Evolutionary conservation across 2,888 invertebrate species (phyloP).

Genomic region (Amphimallon solstitiale): DNA sequence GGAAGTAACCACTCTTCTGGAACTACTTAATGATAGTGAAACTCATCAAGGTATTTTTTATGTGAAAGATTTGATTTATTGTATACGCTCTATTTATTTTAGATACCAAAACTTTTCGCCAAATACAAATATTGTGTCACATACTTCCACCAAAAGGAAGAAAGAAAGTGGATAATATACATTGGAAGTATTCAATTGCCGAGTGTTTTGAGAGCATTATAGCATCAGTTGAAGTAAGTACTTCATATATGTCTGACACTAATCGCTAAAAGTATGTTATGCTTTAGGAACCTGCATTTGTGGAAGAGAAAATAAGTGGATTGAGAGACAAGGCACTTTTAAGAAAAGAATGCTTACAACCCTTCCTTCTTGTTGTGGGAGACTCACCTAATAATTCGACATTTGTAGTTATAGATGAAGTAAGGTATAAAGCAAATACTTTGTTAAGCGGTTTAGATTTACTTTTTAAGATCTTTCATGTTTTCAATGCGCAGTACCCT

Average conservation of each 20-base stretch:
- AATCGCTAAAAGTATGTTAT: too few species aligned
- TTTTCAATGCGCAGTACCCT: slow-evolving; percentile 5
- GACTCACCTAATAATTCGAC: background rate
- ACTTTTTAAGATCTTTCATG: too few species aligned
- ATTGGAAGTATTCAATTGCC: background rate
- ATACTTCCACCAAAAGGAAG: background rate
- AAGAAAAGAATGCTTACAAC: slow-evolving; percentile 2
- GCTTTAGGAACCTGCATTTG: background rate
- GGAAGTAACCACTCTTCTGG: background rate
- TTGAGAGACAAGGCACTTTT: background rate
- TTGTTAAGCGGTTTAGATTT: background rate
- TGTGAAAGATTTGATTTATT: background rate
- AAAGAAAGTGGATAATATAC: background rate
- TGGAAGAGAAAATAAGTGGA: background rate
- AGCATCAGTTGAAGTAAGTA: too few species aligned
- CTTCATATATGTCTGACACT: too few species aligned
- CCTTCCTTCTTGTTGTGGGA: background rate
- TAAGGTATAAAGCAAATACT: background rate
- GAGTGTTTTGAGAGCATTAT: background rate
- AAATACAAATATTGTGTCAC: background rate
- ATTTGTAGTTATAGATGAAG: background rate
- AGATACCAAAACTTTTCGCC: background rate
- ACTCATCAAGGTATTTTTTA: background rate
- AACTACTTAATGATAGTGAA: background rate
- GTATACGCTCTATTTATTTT: background rate